Conservation (phyloP, 2,113 vertebrate species). For the Ardeotis arabs region DNA sequence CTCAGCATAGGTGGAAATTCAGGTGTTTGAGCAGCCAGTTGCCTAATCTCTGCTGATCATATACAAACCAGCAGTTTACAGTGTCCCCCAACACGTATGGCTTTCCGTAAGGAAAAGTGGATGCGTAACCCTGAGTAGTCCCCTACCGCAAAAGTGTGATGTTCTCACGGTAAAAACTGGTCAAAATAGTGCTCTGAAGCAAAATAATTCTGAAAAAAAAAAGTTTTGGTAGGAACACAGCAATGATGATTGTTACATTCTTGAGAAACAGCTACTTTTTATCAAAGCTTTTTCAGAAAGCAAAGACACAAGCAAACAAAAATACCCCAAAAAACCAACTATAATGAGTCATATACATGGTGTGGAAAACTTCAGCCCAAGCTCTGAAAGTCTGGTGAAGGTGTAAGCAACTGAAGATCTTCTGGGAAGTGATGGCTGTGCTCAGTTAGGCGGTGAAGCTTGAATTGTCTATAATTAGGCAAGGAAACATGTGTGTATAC, state of each 20-base stretch:
- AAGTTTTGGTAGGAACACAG: not conserved
- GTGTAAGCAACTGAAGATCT: not conserved
- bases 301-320: not conserved
- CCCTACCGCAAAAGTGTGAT: rapidly evolving
- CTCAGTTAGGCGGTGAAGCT: not conserved
- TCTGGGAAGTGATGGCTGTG: not conserved
- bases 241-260: not conserved
- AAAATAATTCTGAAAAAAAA: not conserved
- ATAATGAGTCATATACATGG: rapidly evolving
- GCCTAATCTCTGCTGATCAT: too few species aligned
- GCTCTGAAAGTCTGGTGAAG: not conserved
- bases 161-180: not conserved
- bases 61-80: not conserved
- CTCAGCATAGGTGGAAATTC: not conserved
- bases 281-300: not conserved
- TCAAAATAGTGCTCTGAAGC: not conserved
- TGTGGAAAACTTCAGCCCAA: conserved; percentile 2
- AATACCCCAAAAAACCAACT: not conserved
- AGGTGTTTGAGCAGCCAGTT: not conserved
- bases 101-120: not conserved
- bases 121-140: not conserved
- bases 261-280: not conserved
- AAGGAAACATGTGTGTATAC: not conserved
- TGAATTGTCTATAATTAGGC: conserved; percentile 26
- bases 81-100: not conserved